A percentile compares a stretch with the other conserved stretches of the same genome.
Conservation (phyloP, 2,888 invertebrate genomes). For the Acanthosepion esculentum region DNA sequence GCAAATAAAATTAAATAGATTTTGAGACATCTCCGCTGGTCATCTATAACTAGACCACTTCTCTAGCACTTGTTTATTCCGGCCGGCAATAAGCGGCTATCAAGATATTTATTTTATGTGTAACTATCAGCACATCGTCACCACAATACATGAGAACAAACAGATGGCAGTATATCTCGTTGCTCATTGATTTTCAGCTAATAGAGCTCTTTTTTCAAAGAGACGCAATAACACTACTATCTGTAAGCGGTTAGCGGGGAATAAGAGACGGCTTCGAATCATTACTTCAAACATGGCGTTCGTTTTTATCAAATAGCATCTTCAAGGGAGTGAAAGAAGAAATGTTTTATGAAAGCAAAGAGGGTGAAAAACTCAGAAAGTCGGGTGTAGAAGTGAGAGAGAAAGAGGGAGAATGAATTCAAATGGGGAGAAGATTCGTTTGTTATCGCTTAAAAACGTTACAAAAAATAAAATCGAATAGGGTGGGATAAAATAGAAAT, state of each 20-base stretch:
- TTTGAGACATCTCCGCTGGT: background rate
- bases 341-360: background rate
- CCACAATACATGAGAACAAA: constrained; percentile 13
- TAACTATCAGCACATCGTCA: constrained; percentile 33
- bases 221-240: constrained; percentile 33
- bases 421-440: background rate
- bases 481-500: background rate
- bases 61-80: no score
- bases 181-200: constrained; percentile 13
- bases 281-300: constrained; percentile 33
- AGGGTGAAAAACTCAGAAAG: no score
- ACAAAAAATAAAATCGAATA: background rate
- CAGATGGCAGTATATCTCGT: constrained; percentile 12
- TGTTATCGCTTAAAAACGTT: constrained; percentile 6
- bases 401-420: background rate
- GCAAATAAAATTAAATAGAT: background rate
- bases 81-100: constrained; percentile 16
- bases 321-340: constrained; percentile 33
- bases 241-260: constrained; percentile 33
- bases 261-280: background rate
- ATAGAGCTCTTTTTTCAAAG: constrained; percentile 21
- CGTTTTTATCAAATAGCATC: constrained; percentile 33
- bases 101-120: constrained; percentile 33
- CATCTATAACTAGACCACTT: background rate
- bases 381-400: background rate